Percentiles rank a stretch among this genome's conserved stretches.
Conservation (phyloP, 2,888 invertebrate species). For the Amblyteles armatorius region DNA sequence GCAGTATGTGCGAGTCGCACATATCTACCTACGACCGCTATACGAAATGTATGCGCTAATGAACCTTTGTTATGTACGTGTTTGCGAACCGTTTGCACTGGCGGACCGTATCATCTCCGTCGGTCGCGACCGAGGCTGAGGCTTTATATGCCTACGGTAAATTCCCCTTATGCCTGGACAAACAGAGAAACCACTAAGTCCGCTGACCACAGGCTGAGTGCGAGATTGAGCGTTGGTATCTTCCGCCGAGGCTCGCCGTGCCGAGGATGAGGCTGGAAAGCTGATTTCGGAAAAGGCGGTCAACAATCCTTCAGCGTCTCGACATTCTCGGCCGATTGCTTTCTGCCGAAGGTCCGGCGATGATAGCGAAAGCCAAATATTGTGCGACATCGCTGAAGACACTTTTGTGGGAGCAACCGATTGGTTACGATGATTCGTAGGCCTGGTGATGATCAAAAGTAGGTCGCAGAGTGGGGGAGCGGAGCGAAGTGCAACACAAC, state of each 20-base stretch:
- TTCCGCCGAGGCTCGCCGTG: background rate
- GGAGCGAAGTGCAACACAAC: background rate
- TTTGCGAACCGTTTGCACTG: constrained; percentile 52
- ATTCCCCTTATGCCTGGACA: constrained; percentile 49
- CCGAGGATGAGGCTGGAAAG: constrained; percentile 22
- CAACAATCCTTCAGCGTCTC: constrained; percentile 39
- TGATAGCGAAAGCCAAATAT: background rate
- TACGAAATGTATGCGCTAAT: constrained; percentile 53
- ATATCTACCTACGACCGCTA: constrained; percentile 40
- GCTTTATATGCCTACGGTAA: constrained; percentile 51
- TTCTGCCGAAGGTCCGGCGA: background rate
- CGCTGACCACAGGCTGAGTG: constrained; percentile 18
- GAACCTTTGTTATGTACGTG: constrained; percentile 62
- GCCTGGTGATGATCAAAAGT: background rate
- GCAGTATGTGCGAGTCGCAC: background rate
- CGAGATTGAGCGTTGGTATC: constrained; percentile 13
- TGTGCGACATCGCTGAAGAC: background rate
- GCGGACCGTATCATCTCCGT: background rate
- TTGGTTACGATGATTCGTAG: too few species aligned
- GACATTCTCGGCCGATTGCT: background rate
- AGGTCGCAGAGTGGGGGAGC: background rate
- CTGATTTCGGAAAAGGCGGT: constrained; percentile 28
- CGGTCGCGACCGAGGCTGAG: constrained; percentile 4
- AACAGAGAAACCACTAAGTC: constrained; percentile 44
- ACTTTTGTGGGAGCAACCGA: background rate